Evolutionary conservation across 2,797 vertebrate species (phyloP).

Genomic region (Dipus sagitta): DNA sequence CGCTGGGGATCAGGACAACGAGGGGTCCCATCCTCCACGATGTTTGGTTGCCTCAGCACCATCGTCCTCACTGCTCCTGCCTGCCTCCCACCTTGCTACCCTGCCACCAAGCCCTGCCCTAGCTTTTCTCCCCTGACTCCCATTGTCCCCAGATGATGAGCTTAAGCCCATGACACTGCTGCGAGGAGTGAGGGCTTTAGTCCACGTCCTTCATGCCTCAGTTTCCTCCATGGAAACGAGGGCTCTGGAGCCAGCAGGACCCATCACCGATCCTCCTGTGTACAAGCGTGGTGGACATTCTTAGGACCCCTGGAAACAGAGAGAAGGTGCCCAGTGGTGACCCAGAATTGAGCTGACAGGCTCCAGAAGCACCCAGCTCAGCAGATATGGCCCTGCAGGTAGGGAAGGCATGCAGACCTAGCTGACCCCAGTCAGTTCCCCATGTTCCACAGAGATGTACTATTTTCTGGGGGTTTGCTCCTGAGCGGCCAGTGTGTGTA

Average conservation of each 20-base stretch:
- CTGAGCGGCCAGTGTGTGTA: neutral
- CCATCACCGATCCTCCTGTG: neutral
- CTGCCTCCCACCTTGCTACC: too few species aligned
- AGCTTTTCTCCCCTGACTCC: neutral
- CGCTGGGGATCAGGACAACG: too few species aligned
- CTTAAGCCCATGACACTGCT: too few species aligned
- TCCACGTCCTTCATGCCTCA: neutral
- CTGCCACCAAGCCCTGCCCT: too few species aligned
- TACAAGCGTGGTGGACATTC: too few species aligned
- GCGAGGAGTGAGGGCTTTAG: neutral
- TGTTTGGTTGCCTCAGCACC: too few species aligned
- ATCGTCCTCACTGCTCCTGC: too few species aligned
- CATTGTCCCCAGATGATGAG: neutral
- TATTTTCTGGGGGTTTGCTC: too few species aligned
- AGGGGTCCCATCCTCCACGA: too few species aligned
- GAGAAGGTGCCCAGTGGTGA: neutral
- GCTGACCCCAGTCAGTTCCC: neutral
- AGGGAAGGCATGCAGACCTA: fast-evolving
- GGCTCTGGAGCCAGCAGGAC: neutral
- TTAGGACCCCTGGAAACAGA: neutral
- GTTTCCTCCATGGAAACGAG: neutral
- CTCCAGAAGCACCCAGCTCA: neutral
- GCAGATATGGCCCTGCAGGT: neutral
- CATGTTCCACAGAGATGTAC: neutral
- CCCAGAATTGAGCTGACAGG: fast-evolving